Conservation (phyloP, 2,888 invertebrate genomes). For the Acanthosepion pharaonis region DNA sequence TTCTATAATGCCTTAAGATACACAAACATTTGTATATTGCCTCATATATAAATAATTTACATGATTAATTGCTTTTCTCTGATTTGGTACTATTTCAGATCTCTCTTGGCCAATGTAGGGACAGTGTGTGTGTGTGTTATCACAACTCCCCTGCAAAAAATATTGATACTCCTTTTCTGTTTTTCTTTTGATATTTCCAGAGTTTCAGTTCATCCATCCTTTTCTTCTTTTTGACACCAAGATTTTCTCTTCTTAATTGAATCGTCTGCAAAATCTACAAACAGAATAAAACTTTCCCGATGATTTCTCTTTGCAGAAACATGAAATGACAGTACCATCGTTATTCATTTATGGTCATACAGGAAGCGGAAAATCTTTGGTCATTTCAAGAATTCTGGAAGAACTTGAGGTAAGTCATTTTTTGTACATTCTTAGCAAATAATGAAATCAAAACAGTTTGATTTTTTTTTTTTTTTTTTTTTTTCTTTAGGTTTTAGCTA, state of each 20-base stretch:
- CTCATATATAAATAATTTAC: no score
- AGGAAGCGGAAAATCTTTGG: constrained; percentile 87
- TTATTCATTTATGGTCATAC: constrained; percentile 88
- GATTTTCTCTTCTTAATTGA: not conserved
- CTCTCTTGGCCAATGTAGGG: no score
- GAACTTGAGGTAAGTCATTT: constrained; percentile 76
- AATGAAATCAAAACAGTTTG: not conserved
- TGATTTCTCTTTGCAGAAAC: constrained; percentile 56
- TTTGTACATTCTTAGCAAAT: not conserved
- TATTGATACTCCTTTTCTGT: no score
- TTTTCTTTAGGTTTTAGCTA: not conserved
- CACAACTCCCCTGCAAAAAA: no score
- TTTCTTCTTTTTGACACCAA: not conserved
- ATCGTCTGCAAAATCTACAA: no score
- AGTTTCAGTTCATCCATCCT: no score
- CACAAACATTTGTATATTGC: no score
- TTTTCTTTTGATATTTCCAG: no score
- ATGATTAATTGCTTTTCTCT: no score
- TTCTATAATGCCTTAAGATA: no score
- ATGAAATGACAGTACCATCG: constrained; percentile 75
- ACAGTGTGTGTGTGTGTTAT: no score
- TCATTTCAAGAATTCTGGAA: constrained; percentile 80
- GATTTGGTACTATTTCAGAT: no score
- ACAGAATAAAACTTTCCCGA: not conserved
- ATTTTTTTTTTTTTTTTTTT: not conserved